Evolutionary conservation across 2,113 vertebrate species (phyloP), one percentile per base, ranked within the genome.

Genomic region (Tupaia tana): DNA sequence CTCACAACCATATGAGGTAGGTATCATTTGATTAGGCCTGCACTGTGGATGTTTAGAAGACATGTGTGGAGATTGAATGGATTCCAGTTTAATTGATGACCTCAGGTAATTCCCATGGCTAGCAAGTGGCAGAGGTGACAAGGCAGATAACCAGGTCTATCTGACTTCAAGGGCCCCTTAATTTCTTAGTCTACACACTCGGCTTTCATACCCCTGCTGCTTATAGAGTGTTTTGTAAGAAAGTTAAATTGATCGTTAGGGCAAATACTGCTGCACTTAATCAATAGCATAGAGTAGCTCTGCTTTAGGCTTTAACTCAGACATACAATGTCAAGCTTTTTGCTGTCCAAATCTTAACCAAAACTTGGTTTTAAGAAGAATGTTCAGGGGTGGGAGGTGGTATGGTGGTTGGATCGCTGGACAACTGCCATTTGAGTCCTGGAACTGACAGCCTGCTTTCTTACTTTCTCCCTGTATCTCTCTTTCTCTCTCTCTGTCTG

Each of bases 321-420:
- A 79, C 1, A 1, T 66, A 16, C 31, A 13, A 91, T 91, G 92
- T 79, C 79, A 86, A 61, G 74, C 27, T 74, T 9, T 86, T 70
- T 95, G 79, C 24, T 27, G 19, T 69, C 79, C 79, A 69, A 78
- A 54, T 83, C 70, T 73, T 83, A 86, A 77, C 69, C 79, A 69
- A 77, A 73, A 7, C 63, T 77, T 81, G 22, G 34, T 85, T 91
- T 81, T 88, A 75, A 63, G 58, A 87, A 94, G 20, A 85, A n/a
- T 31, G 13, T 89, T 85, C 43, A 43, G 43, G 43, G 43, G 43
- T 43, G 43, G 43, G 4, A 43, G 43, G 43, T 43, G 43, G 43
- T 43, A 43, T 43, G 43, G 43, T 43, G 43, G 43, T 43, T 43
- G 43, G 43, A 3, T 43, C 43, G 3, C 43, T 4, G 43, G 43